Conservation (phyloP, 1,140 invertebrate species). For the Leptinotarsa texana region DNA sequence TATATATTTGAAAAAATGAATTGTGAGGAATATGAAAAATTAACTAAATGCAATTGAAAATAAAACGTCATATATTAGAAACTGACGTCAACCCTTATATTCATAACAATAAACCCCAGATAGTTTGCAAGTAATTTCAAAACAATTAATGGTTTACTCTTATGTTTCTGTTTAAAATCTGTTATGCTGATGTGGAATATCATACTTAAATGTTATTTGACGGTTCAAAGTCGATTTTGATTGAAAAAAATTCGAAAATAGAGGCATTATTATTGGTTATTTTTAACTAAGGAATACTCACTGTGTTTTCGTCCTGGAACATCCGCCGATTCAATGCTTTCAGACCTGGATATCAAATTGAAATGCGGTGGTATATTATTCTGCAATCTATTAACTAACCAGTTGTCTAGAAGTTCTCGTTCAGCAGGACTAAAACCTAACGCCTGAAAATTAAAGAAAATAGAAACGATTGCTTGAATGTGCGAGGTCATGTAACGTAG, state of each 20-base stretch:
- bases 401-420: conserved; percentile 77
- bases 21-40: too few relatives aligned
- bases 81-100: too few relatives aligned
- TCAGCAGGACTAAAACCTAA: conserved; percentile 77
- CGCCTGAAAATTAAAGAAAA: conserved; percentile 61
- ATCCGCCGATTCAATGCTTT: conserved; percentile 54
- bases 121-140: not conserved
- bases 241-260: not conserved
- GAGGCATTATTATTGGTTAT: not conserved
- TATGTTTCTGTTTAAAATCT: too few relatives aligned
- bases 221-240: not conserved
- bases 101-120: not conserved
- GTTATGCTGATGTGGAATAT: not conserved
- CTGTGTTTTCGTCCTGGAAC: conserved; percentile 53
- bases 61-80: too few relatives aligned
- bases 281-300: conserved; percentile 33
- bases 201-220: not conserved
- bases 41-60: too few relatives aligned
- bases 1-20: too few relatives aligned
- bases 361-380: conserved; percentile 81
- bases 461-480: too few relatives aligned
- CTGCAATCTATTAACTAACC: conserved; percentile 78
- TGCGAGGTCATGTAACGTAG: too few relatives aligned
- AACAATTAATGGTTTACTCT: not conserved
- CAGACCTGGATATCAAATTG: conserved; percentile 67